Percentiles rank a stretch among this genome's conserved stretches.
Conservation (phyloP, 1,140 invertebrate genomes). For the Scaptodrosophila lebanonensis region DNA sequence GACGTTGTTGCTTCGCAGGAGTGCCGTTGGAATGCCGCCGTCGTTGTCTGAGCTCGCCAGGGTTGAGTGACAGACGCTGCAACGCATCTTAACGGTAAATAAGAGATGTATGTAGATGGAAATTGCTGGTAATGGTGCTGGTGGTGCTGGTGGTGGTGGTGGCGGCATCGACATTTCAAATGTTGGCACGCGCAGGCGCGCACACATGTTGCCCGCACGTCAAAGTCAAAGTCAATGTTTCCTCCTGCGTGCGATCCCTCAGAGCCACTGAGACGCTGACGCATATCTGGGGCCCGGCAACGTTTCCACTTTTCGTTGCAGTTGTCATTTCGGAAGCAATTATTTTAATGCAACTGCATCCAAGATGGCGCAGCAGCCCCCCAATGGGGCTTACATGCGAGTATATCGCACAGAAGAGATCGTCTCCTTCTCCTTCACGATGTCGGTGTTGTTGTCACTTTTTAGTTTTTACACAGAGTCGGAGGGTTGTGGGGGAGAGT, state of each 20-base stretch:
- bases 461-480: slow-evolving; percentile 6
- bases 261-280: slow-evolving; percentile 4
- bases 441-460: slow-evolving; percentile 43
- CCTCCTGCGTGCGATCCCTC: slow-evolving; percentile 12
- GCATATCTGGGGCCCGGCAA: background rate
- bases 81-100: slow-evolving; percentile 62
- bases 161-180: slow-evolving; percentile 46
- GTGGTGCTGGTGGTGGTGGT: background rate
- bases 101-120: slow-evolving; percentile 27
- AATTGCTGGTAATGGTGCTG: slow-evolving; percentile 6
- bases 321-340: slow-evolving; percentile 76
- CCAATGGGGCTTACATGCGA: slow-evolving; percentile 1
- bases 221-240: slow-evolving; percentile 24
- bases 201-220: slow-evolving; percentile 60
- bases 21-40: slow-evolving; percentile 60
- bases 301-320: slow-evolving; percentile 54
- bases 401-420: slow-evolving; percentile 28
- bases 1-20: slow-evolving; percentile 56
- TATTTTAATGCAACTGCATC: slow-evolving; percentile 63
- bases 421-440: too few relatives aligned
- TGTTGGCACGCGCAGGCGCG: slow-evolving; percentile 72
- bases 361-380: slow-evolving; percentile 30
- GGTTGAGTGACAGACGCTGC: slow-evolving; percentile 58
- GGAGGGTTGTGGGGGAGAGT: slow-evolving; percentile 1
- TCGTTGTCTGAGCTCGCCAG: slow-evolving; percentile 16